Evolutionary conservation across 2,888 invertebrate species (phyloP).

Genomic region (Acleris laterana): DNA sequence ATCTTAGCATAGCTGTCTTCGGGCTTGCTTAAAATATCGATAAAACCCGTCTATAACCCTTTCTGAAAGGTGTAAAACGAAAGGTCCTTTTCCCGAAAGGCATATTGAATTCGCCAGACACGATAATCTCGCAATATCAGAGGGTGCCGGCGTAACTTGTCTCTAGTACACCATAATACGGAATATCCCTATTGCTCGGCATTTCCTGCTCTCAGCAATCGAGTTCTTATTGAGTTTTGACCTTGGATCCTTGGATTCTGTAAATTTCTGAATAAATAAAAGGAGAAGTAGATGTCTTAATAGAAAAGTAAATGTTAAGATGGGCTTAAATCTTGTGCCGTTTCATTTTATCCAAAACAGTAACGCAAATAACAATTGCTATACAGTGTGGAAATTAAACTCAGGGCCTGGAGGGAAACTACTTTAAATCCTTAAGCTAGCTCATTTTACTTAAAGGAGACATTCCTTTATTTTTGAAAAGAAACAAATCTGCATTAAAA

Average conservation of each 20-base stretch:
- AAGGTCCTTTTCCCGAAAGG: slow-evolving; percentile 17
- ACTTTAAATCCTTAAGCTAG: no score
- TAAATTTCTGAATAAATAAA: neutral
- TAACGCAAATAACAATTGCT: no score
- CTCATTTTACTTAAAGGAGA: no score
- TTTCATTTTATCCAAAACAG: no score
- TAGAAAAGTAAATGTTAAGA: no score
- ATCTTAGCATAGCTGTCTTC: neutral
- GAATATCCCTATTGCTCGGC: slow-evolving; percentile 31
- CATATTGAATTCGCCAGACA: slow-evolving; percentile 49
- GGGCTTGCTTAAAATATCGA: neutral
- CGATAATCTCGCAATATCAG: slow-evolving; percentile 68
- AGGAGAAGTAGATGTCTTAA: no score
- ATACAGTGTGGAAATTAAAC: no score
- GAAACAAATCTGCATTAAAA: no score
- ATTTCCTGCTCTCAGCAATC: slow-evolving; percentile 16
- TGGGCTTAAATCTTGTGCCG: no score
- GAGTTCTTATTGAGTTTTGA: slow-evolving; percentile 15
- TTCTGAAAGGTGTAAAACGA: slow-evolving; percentile 22
- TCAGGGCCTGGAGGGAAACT: no score
- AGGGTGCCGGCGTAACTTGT: slow-evolving; percentile 58
- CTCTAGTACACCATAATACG: slow-evolving; percentile 60
- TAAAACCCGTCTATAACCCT: slow-evolving; percentile 4
- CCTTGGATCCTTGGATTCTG: neutral
- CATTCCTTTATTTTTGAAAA: no score